Conservation (phyloP, 1,140 invertebrate species). For the Andricus grossulariae region DNA sequence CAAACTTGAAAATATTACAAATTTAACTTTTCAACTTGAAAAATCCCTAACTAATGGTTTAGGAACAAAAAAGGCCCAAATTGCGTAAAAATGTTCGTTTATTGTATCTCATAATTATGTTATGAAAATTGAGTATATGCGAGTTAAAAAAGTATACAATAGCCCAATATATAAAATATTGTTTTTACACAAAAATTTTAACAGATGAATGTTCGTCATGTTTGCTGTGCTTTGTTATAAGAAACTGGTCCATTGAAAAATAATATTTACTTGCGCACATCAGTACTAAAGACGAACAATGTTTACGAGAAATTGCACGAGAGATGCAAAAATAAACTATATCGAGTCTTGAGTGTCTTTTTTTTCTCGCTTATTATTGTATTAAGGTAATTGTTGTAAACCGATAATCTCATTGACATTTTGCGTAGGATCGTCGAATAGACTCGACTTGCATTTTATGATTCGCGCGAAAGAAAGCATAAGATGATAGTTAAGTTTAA, state of each 20-base stretch:
- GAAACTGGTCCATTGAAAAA: constrained; percentile 52
- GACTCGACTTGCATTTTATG: constrained; percentile 44
- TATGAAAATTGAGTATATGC: constrained; percentile 71
- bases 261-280: constrained; percentile 46
- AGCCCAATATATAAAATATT: constrained; percentile 76
- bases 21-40: no score
- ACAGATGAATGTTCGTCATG: constrained; percentile 54
- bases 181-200: constrained; percentile 70
- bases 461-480: constrained; percentile 55
- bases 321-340: constrained; percentile 38
- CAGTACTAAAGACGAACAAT: constrained; percentile 44
- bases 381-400: constrained; percentile 2
- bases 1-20: no score
- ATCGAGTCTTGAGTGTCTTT: constrained; percentile 12
- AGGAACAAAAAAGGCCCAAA: background rate
- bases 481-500: constrained; percentile 44
- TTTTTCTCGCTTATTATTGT: constrained; percentile 28
- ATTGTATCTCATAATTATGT: constrained; percentile 68
- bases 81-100: constrained; percentile 69
- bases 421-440: constrained; percentile 41
- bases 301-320: constrained; percentile 37
- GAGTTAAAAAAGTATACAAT: constrained; percentile 75
- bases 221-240: constrained; percentile 50
- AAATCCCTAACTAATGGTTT: background rate
- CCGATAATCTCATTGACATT: constrained; percentile 35